These are phyloP conservation scores for Drosophila dives DNA, from an alignment of 2,888 invertebrate genomes.

Conservation along the genomic window DNA sequence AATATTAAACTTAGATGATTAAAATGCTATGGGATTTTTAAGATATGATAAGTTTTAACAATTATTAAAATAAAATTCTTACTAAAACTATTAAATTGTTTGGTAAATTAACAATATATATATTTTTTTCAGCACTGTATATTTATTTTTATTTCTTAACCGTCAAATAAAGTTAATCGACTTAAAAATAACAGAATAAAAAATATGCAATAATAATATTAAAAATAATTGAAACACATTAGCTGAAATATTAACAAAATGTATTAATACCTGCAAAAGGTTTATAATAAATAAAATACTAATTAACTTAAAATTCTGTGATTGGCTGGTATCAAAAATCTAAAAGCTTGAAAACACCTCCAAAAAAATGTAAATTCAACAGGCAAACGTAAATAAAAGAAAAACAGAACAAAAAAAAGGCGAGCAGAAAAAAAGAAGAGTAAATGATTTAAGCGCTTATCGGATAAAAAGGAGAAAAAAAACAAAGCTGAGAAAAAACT, in stretches of 20 bases:
- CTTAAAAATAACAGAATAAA: too few species aligned
- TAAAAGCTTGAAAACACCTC: conserved; percentile 5
- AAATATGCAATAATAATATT: neutral
- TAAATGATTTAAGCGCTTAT: conserved; percentile 75
- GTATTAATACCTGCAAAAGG: neutral
- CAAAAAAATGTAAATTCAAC: conserved; percentile 5
- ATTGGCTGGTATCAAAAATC: conserved; percentile 18
- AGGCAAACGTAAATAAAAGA: conserved; percentile 7
- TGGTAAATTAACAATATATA: neutral
- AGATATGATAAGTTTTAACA: neutral
- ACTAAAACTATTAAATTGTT: neutral
- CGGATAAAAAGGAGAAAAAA: conserved; percentile 39
- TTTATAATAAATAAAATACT: neutral
- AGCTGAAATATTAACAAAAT: neutral
- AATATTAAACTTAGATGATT: neutral
- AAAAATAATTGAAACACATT: neutral
- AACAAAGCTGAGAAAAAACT: neutral
- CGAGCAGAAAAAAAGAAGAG: conserved; percentile 26
- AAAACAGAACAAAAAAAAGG: neutral
- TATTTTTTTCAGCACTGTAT: neutral
- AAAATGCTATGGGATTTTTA: neutral
- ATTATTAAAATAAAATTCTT: neutral
- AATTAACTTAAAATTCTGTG: neutral
- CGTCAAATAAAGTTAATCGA: neutral
- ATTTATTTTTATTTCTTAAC: neutral